Conservation (phyloP, 1,140 invertebrate genomes). For the Hylaeus volcanicus region DNA sequence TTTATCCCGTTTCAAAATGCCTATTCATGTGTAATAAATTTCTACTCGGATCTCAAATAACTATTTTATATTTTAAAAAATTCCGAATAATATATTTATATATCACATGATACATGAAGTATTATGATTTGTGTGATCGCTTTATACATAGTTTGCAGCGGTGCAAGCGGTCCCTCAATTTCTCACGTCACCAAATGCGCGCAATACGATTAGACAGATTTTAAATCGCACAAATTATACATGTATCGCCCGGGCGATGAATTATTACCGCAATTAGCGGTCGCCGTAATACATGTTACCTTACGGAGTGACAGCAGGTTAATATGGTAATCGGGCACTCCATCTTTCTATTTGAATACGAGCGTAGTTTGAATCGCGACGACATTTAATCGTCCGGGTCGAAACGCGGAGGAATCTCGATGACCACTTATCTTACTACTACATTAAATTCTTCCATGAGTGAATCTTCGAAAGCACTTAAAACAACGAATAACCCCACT, state of each 20-base stretch:
- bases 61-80: too few species aligned
- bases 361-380: conserved; percentile 7
- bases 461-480: background rate
- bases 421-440: conserved; percentile 1
- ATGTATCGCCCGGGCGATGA: conserved; percentile 26
- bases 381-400: background rate
- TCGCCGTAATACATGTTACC: conserved; percentile 27
- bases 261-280: conserved; percentile 32
- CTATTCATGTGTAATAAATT: too few species aligned
- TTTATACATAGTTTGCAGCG: background rate
- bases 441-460: background rate
- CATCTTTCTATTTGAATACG: conserved; percentile 36
- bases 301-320: conserved; percentile 14
- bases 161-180: conserved; percentile 15
- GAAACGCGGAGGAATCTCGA: background rate
- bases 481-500: background rate
- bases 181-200: conserved; percentile 3
- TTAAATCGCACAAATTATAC: conserved; percentile 34
- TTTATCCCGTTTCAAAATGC: too few species aligned
- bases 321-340: conserved; percentile 44
- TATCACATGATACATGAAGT: background rate
- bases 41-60: too few species aligned
- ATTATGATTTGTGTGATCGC: background rate
- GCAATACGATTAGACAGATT: background rate
- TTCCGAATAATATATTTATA: too few species aligned